Percentiles rank a stretch among this genome's conserved stretches.
These are phyloP conservation scores for Xanthia togata DNA, from an alignment of 2,888 invertebrate genomes.

Conservation along the genomic window DNA sequence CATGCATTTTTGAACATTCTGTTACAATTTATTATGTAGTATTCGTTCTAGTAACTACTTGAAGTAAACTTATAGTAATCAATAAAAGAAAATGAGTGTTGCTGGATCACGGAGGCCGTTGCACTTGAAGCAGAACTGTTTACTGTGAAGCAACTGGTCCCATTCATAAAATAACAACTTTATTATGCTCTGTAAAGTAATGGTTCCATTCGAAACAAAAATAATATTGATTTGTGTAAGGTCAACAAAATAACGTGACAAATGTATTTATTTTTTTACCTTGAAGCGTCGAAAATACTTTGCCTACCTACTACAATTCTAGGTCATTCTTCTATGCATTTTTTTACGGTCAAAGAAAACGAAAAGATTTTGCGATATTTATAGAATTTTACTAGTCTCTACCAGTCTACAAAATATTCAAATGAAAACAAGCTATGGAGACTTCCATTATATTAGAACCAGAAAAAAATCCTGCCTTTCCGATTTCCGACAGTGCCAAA, in stretches of 20 bases:
- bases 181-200: too few relatives aligned
- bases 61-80: conserved; percentile 22
- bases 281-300: conserved; percentile 11
- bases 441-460: neutral
- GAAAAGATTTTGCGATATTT: conserved; percentile 1
- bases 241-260: conserved; percentile 9
- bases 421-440: neutral
- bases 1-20: neutral
- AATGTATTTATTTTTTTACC: conserved; percentile 27
- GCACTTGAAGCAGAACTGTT: conserved; percentile 38
- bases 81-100: conserved; percentile 32
- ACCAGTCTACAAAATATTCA: neutral
- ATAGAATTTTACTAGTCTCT: neutral
- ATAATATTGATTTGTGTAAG: neutral
- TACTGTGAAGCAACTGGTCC: conserved; percentile 20
- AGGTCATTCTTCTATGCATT: conserved; percentile 42
- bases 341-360: conserved; percentile 36
- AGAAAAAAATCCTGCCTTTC: neutral
- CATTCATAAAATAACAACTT: conserved; percentile 19
- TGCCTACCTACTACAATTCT: conserved; percentile 1
- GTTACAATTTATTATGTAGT: neutral
- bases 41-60: neutral
- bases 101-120: conserved; percentile 42
- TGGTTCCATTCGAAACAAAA: neutral
- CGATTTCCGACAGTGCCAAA: too few relatives aligned